Percentiles rank a stretch among this genome's conserved stretches.
These are phyloP conservation scores for Picus viridis DNA, from an alignment of 2,797 vertebrate species.

Conservation along the genomic window DNA sequence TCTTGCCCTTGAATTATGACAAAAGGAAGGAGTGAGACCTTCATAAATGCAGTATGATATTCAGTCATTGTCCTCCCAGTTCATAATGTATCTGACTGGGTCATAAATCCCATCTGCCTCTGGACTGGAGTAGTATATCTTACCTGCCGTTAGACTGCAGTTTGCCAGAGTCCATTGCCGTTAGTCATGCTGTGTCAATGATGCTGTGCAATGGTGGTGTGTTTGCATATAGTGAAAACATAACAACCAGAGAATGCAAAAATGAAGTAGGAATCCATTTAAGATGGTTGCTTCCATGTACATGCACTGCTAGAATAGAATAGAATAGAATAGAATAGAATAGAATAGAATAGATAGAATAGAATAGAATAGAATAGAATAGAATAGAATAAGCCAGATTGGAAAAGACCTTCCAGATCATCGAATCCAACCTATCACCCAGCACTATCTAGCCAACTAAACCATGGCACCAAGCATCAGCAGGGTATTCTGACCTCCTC, in stretches of 20 bases:
- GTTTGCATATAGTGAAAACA: neutral
- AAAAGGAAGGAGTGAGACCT: neutral
- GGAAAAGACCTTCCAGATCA: too few species aligned
- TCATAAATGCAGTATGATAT: neutral
- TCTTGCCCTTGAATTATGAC: neutral
- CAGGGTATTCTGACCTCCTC: neutral
- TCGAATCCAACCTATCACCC: too few species aligned
- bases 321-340: too few species aligned
- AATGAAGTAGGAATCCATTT: neutral
- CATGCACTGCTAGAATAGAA: too few species aligned
- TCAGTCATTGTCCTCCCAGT: neutral
- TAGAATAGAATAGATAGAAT: too few species aligned
- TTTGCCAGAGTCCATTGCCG: neutral
- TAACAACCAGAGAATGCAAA: neutral
- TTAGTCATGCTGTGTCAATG: neutral
- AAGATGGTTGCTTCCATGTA: neutral
- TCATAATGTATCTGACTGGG: rapidly evolving
- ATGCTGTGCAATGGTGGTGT: too few species aligned
- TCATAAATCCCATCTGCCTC: too few species aligned
- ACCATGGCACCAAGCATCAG: neutral
- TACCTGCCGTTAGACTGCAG: neutral
- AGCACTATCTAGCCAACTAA: too few species aligned
- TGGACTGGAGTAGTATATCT: neutral
- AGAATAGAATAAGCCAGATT: too few species aligned
- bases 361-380: too few species aligned